Percentiles rank a stretch among this genome's conserved stretches.
Conservation (phyloP, 2,797 vertebrate genomes). For the Rhynchotus rufescens region DNA sequence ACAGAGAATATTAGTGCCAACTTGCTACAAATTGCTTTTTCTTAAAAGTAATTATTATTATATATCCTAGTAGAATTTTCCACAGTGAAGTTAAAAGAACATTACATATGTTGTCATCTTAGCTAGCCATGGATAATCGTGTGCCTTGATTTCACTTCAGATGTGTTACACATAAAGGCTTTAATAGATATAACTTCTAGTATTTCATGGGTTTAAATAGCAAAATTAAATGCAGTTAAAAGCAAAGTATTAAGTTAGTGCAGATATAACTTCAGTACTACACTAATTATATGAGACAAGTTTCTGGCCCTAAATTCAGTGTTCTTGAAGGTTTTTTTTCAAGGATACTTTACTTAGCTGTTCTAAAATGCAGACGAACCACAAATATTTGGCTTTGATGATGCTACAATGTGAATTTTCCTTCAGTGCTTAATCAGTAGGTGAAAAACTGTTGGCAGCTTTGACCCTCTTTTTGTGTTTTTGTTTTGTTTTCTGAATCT, state of each 20-base stretch:
- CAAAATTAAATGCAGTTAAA: not conserved
- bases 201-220: not conserved
- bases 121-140: not conserved
- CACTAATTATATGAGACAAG: not conserved
- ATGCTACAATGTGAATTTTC: not conserved
- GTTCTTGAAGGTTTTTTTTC: not conserved
- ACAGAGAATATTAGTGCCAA: not conserved
- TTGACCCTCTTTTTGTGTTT: not conserved
- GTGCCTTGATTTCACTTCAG: not conserved
- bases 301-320: not conserved
- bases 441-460: conserved; percentile 21
- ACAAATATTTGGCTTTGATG: not conserved
- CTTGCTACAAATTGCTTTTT: conserved; percentile 23
- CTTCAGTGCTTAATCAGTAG: not conserved
- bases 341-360: not conserved
- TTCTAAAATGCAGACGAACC: not conserved
- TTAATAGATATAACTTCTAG: not conserved
- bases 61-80: conserved; percentile 34
- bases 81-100: not conserved
- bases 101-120: conserved; percentile 2
- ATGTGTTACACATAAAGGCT: not conserved
- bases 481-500: not conserved
- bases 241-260: not conserved
- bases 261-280: not conserved
- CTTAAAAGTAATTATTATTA: conserved; percentile 22